phyloP scores from a whole-genome alignment of 2,113 vertebrate species.

The Columbina picui region DNA sequence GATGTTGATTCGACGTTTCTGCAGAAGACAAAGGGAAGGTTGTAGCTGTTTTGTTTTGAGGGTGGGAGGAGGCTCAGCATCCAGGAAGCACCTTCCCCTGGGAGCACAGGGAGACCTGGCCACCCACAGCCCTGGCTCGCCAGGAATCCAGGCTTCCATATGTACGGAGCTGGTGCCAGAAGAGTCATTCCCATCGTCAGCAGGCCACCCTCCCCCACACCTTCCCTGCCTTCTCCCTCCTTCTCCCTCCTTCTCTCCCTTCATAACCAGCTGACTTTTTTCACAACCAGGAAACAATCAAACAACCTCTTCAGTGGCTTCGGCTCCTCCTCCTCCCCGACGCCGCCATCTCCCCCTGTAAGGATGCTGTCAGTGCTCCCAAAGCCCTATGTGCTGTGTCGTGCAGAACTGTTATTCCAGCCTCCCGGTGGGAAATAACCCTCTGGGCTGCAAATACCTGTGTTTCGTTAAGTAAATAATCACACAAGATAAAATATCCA shows the following conservation, averaged over 20 bases:
- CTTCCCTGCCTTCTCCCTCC: background rate
- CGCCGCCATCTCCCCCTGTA: background rate
- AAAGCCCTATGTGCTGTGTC: background rate
- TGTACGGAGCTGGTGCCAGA: background rate
- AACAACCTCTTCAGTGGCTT: slow-evolving; percentile 29
- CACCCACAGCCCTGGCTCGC: slow-evolving; percentile 3
- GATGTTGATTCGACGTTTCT: background rate
- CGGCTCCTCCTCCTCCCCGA: slow-evolving; percentile 4
- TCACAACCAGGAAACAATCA: slow-evolving; percentile 54
- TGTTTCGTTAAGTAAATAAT: slow-evolving; percentile 34
- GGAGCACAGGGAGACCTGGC: slow-evolving; percentile 14
- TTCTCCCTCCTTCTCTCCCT: background rate
- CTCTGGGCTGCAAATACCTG: slow-evolving; percentile 38
- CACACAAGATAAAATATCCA: slow-evolving; percentile 40
- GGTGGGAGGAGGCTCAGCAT: slow-evolving; percentile 2
- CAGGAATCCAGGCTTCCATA: slow-evolving; percentile 35
- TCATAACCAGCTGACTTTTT: slow-evolving; percentile 42
- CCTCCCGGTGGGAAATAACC: slow-evolving; percentile 33
- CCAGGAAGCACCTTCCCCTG: background rate
- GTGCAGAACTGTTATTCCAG: slow-evolving; percentile 34
- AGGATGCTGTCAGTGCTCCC: slow-evolving; percentile 33
- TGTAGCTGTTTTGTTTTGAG: background rate
- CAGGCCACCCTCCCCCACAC: background rate
- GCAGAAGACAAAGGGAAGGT: background rate
- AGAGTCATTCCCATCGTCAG: background rate